Base-by-base conservation (phyloP, 2,113 vertebrate genomes). In the Emydocephalus ijimae region DNA sequence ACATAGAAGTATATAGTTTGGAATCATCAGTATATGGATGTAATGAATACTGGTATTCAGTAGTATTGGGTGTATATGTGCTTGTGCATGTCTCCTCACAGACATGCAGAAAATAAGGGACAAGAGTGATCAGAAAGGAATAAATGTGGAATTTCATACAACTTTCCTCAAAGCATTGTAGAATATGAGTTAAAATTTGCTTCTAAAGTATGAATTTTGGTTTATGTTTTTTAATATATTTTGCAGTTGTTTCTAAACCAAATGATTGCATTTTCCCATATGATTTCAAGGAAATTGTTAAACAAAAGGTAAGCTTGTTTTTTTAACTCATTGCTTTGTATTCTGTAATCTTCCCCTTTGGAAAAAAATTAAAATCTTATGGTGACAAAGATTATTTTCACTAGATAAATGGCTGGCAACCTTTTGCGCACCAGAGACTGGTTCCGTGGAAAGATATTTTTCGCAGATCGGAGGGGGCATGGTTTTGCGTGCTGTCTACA, bases 231-330 rank as follows among this genome's bases (percentile, higher is more conserved):
- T 50, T 34, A 92, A 23, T 1, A 94, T 97, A n/a, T 96, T 88
- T 97, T 97, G 52, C 97, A 99, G 99, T 97, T 96, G 97, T 99
- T 94, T 99, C 98, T 96, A 99, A 98, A 95, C 99, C 99, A 0
- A 98, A 92, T 0, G 99, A 99, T 97, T 99, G 98, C 94, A 99
- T 99, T 97, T 99, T 98, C 92, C 99, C 99, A 2, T 99, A 98
- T 93, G 98, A 98, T 97, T 99, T 99, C 95, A 98, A 98, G 92
- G 99, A 99, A 64, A 97, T 96, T 0, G 94, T 98, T 93, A 98
- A 95, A 94, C 98, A 97, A 95, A 99, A 99, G 98, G 99, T 99
- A 98, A 98, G 74, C 91, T 87, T 92, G 89, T 88, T 52, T 43
- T 94, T 85, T 85, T 18, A 29, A 6, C 12, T 21, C 43, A 45